Conservation (phyloP, 1,140 invertebrate species). For the Pseudomyrmex pallidus region DNA sequence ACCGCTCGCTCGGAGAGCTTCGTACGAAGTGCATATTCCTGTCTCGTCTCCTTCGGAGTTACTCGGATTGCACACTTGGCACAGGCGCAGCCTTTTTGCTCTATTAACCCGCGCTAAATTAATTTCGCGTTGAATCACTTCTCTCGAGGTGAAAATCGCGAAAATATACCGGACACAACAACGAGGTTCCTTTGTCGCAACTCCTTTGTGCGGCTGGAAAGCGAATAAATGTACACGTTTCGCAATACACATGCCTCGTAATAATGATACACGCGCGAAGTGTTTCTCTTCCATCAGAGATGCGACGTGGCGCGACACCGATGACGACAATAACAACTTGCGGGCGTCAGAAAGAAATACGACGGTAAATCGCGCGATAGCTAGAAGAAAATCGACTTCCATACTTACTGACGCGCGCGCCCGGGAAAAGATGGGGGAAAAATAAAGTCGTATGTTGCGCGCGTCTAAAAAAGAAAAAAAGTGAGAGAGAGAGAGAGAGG, state of each 20-base stretch:
- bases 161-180: conserved; percentile 16
- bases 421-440: background rate
- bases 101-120: conserved; percentile 61
- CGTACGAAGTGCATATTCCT: conserved; percentile 64
- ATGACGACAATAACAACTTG: conserved; percentile 42
- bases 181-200: background rate
- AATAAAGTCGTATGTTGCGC: conserved; percentile 27
- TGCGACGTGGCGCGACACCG: conserved; percentile 21
- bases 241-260: background rate
- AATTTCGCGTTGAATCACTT: conserved; percentile 55
- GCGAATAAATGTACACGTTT: conserved; percentile 6
- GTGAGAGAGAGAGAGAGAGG: too few species aligned
- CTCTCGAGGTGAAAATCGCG: conserved; percentile 36
- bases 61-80: conserved; percentile 1
- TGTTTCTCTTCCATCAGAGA: conserved; percentile 35
- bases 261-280: background rate
- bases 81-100: conserved; percentile 44
- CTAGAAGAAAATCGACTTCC: conserved; percentile 27
- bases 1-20: conserved; percentile 15
- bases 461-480: too few species aligned
- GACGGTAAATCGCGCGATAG: conserved; percentile 46
- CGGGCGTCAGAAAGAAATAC: conserved; percentile 33
- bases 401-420: background rate
- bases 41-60: conserved; percentile 53
- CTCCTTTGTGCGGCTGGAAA: background rate